Conservation (phyloP, 2,888 invertebrate species). For the Stenchaetothrips biformis region DNA sequence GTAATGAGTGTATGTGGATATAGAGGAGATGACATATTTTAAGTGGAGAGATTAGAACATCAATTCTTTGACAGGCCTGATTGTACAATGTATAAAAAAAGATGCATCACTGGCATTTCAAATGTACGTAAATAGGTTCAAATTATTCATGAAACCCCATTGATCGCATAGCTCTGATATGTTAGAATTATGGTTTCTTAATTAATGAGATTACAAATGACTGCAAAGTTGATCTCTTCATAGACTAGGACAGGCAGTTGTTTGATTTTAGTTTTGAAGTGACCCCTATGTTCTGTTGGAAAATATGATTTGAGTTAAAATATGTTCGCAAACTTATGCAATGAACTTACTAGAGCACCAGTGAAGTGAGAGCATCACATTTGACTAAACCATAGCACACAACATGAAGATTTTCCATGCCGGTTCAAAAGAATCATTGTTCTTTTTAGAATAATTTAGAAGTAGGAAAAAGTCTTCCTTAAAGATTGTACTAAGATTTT, state of each 20-base stretch:
- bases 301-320: no score
- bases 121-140: not conserved
- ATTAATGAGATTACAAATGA: constrained; percentile 3
- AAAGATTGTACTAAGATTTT: no score
- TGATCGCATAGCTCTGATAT: not conserved
- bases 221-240: constrained; percentile 10
- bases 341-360: no score
- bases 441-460: no score
- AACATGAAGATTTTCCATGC: no score
- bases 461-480: no score
- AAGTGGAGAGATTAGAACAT: not conserved
- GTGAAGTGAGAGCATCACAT: no score
- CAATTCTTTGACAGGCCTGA: not conserved
- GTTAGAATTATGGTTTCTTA: not conserved
- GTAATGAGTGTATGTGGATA: not conserved
- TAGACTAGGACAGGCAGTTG: no score
- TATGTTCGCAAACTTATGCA: no score
- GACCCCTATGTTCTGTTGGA: not conserved
- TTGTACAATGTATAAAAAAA: not conserved
- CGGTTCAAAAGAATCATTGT: no score
- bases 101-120: not conserved
- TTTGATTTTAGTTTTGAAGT: not conserved
- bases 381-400: no score
- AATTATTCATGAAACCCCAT: not conserved
- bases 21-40: no score